A percentile compares a stretch with the other conserved stretches of the same genome.
Evolutionary conservation across 2,888 invertebrate genomes (phyloP).

Genomic region (Willowsia nigromaculata): DNA sequence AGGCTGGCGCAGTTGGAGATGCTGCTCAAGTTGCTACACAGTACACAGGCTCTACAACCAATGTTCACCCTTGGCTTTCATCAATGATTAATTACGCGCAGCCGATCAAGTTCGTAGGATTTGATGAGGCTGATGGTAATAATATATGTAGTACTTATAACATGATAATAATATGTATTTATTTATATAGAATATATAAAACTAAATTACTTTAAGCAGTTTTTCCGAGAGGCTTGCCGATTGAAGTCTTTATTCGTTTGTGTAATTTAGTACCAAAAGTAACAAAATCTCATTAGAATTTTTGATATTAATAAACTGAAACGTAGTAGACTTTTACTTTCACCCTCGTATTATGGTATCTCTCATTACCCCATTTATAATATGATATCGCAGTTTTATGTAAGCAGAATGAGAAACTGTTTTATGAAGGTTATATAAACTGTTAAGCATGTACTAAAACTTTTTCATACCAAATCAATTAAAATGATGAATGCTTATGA

Average conservation of each 20-base stretch:
- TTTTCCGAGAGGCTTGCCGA: too few species aligned
- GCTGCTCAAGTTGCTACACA: constrained; percentile 85
- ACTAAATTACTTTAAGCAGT: too few species aligned
- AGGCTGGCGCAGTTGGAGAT: constrained; percentile 81
- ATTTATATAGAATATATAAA: not conserved
- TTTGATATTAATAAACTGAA: too few species aligned
- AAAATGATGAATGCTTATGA: not conserved
- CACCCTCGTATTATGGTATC: not conserved
- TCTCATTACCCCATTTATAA: not conserved
- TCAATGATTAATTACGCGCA: constrained; percentile 99
- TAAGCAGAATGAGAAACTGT: too few species aligned
- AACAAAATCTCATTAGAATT: too few species aligned
- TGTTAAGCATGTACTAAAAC: too few species aligned
- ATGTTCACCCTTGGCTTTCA: constrained; percentile 99
- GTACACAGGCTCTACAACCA: constrained; percentile 98
- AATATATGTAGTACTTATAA: not conserved
- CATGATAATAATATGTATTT: not conserved
- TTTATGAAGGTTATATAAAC: too few species aligned
- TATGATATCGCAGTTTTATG: not conserved
- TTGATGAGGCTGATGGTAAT: constrained; percentile 96
- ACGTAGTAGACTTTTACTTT: too few species aligned
- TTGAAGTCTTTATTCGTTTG: too few species aligned
- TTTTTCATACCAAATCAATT: too few species aligned
- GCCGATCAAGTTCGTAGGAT: constrained; percentile 99
- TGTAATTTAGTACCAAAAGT: too few species aligned